Evolutionary conservation across 2,113 vertebrate genomes (phyloP).

Genomic region (Indri indri): DNA sequence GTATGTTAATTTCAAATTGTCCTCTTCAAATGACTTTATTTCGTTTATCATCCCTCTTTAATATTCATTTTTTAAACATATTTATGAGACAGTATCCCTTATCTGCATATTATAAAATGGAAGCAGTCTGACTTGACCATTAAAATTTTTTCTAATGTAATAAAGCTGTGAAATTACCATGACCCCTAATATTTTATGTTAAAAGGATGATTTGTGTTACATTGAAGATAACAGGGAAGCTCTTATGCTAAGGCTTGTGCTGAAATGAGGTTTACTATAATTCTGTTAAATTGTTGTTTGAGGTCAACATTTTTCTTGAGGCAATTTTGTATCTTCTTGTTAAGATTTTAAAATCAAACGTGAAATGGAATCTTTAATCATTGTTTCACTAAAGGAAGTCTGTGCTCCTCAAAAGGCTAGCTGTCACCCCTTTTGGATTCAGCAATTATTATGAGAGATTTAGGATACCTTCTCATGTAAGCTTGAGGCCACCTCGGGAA

Average conservation of each 20-base stretch:
- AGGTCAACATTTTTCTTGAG: not conserved
- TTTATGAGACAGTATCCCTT: conserved; percentile 43
- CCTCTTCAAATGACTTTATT: conserved; percentile 54
- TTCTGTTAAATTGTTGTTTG: conserved; percentile 39
- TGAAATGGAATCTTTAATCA: conserved; percentile 34
- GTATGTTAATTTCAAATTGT: conserved; percentile 55
- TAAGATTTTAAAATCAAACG: conserved; percentile 37
- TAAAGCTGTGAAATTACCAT: conserved; percentile 54
- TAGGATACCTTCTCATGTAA: not conserved
- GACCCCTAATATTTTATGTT: conserved; percentile 39
- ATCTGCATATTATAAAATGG: conserved; percentile 67
- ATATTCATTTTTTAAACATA: conserved; percentile 60
- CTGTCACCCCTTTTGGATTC: not conserved
- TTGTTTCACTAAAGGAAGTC: not conserved
- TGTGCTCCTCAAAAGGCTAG: not conserved
- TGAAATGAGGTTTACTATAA: conserved; percentile 43
- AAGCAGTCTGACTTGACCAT: conserved; percentile 39
- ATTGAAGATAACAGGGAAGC: conserved; percentile 12
- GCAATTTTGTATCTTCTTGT: conserved; percentile 15
- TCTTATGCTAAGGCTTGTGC: conserved; percentile 43
- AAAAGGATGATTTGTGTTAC: conserved; percentile 38
- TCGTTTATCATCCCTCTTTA: conserved; percentile 54
- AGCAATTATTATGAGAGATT: not conserved
- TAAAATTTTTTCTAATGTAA: conserved; percentile 37
- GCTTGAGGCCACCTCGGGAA: not conserved